These are phyloP conservation scores for Chrysodeixis includens DNA, from an alignment of 2,888 invertebrate species.

Conservation along the genomic window DNA sequence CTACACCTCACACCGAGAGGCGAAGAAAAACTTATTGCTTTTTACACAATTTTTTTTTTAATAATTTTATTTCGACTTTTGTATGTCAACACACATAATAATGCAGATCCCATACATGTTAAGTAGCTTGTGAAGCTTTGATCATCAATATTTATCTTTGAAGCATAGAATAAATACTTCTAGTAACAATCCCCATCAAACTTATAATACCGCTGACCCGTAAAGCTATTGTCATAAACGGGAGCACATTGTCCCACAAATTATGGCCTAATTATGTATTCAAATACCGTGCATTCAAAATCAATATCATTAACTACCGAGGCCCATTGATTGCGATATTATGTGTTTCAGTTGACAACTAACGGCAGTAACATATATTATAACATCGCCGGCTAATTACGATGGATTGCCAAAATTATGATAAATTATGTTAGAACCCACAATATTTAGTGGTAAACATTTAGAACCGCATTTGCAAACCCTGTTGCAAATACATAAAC, in stretches of 20 bases:
- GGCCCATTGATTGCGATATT: constrained; percentile 47
- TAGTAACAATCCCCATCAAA: neutral
- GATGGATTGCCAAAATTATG: constrained; percentile 39
- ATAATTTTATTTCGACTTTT: no score
- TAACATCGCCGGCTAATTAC: constrained; percentile 39
- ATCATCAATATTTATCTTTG: no score
- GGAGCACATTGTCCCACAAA: constrained; percentile 6
- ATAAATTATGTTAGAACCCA: constrained; percentile 27
- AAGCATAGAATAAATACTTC: no score
- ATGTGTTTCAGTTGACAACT: constrained; percentile 48
- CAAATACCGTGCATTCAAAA: constrained; percentile 29
- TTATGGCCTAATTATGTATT: constrained; percentile 15
- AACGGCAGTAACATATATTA: constrained; percentile 41
- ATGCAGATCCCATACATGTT: no score
- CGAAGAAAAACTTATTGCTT: no score
- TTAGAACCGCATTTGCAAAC: constrained; percentile 3
- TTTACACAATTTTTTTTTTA: no score
- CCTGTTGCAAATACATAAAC: neutral
- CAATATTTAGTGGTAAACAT: constrained; percentile 31
- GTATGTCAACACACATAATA: no score
- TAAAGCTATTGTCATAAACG: neutral
- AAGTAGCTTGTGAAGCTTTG: no score
- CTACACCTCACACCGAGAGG: constrained; percentile 14
- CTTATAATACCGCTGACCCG: neutral
- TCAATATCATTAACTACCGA: constrained; percentile 43